phyloP scores from a whole-genome alignment of 2,797 vertebrate species.

The Toxotes lorentzi region DNA sequence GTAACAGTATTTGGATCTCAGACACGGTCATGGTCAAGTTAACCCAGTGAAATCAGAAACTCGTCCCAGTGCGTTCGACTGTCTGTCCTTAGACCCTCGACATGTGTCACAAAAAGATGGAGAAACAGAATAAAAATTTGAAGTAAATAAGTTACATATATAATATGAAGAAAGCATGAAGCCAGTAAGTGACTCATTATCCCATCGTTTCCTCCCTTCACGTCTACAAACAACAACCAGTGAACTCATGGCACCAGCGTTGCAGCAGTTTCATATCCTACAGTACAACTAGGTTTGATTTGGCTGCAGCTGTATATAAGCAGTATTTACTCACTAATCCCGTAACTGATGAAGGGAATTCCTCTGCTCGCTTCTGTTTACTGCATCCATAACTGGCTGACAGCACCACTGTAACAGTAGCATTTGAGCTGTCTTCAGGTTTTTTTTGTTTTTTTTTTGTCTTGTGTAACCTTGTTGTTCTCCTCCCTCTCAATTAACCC shows the following conservation, averaged over 20 bases:
- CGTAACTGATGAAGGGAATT: not conserved
- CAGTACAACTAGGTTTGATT: not conserved
- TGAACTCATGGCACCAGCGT: not conserved
- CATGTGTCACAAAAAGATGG: not conserved
- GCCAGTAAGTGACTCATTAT: not conserved
- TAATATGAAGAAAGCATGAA: not conserved
- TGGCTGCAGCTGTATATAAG: slow-evolving; percentile 8
- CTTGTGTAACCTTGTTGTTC: slow-evolving; percentile 79
- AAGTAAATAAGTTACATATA: not conserved
- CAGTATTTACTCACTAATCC: slow-evolving; percentile 26
- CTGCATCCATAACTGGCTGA: slow-evolving; percentile 37
- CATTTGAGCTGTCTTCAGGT: slow-evolving; percentile 40
- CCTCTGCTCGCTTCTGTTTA: slow-evolving; percentile 52
- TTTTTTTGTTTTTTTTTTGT: slow-evolving; percentile 50
- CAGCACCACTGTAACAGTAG: slow-evolving; percentile 38
- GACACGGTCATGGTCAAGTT: not conserved
- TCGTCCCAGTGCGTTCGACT: not conserved
- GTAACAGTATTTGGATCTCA: not conserved
- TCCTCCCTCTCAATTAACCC: slow-evolving; percentile 77
- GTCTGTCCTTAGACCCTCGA: not conserved
- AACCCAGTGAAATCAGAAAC: not conserved
- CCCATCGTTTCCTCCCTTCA: not conserved
- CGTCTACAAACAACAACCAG: not conserved
- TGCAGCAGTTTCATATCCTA: not conserved
- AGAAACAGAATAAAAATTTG: not conserved